Conservation (phyloP, 2,888 invertebrate species). For the Eristalinus aeneus region DNA sequence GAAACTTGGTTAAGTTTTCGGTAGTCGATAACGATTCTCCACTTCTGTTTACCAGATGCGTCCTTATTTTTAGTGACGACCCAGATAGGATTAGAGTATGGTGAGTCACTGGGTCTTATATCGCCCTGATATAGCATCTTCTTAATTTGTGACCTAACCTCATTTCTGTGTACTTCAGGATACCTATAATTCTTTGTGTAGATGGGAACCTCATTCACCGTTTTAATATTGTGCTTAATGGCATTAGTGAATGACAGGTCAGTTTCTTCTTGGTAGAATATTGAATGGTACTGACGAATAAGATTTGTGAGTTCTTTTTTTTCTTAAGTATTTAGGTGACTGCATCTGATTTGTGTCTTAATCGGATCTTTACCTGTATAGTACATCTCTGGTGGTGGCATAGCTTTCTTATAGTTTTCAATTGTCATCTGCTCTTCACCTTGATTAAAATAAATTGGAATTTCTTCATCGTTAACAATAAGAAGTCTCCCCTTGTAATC, state of each 20-base stretch:
- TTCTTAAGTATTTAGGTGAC: no score
- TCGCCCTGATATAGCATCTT: not conserved
- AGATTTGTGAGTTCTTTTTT: no score
- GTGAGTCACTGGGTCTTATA: not conserved
- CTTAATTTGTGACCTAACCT: not conserved
- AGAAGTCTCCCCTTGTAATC: no score
- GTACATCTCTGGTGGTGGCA: no score
- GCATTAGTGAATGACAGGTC: constrained; percentile 27
- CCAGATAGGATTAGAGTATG: no score
- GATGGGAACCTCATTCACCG: constrained; percentile 2
- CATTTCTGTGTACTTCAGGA: not conserved
- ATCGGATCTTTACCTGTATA: no score
- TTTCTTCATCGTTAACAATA: no score
- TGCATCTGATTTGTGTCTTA: no score
- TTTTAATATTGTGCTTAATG: constrained; percentile 8
- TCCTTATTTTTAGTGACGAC: not conserved
- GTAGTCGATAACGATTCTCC: constrained; percentile 21
- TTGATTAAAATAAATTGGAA: no score
- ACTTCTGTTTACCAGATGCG: constrained; percentile 35
- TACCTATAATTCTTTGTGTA: not conserved
- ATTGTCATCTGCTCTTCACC: no score
- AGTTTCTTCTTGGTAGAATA: not conserved
- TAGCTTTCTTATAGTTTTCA: no score
- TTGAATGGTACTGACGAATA: no score
- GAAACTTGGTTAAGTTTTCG: constrained; percentile 14